Conservation (phyloP, 2,113 vertebrate species). For the Chaenocephalus aceratus region DNA sequence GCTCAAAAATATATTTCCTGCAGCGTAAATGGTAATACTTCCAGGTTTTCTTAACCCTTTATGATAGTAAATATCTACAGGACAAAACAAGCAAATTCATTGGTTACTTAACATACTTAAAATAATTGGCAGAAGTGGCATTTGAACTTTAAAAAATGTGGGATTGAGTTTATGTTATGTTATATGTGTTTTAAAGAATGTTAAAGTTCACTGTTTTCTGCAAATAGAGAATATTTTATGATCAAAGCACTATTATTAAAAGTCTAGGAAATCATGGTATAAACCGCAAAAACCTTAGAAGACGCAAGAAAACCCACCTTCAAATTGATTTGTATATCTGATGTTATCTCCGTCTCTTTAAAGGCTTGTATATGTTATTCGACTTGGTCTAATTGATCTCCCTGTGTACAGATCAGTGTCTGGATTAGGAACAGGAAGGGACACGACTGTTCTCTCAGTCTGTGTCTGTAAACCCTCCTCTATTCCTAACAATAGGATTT, state of each 20-base stretch:
- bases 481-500: constrained; percentile 70
- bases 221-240: not conserved
- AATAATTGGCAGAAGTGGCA: not conserved
- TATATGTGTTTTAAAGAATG: not conserved
- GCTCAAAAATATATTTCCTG: not conserved
- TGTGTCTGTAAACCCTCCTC: constrained; percentile 33
- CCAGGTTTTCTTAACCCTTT: not conserved
- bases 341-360: constrained; percentile 5
- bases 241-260: not conserved
- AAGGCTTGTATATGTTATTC: not conserved
- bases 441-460: constrained; percentile 18
- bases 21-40: not conserved
- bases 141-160: not conserved
- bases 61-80: not conserved
- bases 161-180: not conserved
- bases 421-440: constrained; percentile 54
- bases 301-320: not conserved
- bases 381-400: constrained; percentile 27
- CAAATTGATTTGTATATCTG: not conserved
- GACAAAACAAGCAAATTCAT: not conserved
- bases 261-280: not conserved
- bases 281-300: not conserved
- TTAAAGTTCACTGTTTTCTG: not conserved
- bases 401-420: constrained; percentile 31
- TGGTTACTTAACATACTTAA: not conserved